A percentile compares a stretch with the other conserved stretches of the same genome.
Evolutionary conservation across 2,113 vertebrate genomes (phyloP).

Genomic region (Dipodomys ordii): DNA sequence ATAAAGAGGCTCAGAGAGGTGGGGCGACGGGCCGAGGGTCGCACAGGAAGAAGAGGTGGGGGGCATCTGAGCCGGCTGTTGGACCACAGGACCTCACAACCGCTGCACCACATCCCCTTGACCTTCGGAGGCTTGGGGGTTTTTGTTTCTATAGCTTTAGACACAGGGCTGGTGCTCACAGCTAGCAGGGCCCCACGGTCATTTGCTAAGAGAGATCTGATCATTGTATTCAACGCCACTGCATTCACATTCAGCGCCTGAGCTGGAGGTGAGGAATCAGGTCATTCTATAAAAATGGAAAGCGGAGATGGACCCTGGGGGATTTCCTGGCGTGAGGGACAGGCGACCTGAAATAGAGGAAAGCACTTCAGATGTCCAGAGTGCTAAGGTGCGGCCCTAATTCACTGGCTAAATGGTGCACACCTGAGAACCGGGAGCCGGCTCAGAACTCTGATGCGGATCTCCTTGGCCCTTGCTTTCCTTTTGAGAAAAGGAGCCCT

Average conservation of each 20-base stretch:
- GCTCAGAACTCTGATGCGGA: neutral
- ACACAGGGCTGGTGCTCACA: neutral
- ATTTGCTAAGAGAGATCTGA: neutral
- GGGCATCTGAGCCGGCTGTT: neutral
- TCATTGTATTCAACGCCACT: slow-evolving; percentile 50
- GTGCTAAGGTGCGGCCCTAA: neutral
- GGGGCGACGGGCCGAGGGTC: neutral
- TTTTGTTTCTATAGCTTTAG: neutral
- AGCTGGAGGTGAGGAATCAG: slow-evolving; percentile 27
- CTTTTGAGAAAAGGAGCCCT: neutral
- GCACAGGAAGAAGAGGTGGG: neutral
- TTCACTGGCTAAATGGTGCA: neutral
- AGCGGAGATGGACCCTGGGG: slow-evolving; percentile 50
- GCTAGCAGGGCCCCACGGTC: neutral
- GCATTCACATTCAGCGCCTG: neutral
- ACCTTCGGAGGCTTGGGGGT: neutral
- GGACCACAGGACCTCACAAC: neutral
- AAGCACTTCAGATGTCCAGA: neutral
- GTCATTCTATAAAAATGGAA: slow-evolving; percentile 75
- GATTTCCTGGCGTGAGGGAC: slow-evolving; percentile 28
- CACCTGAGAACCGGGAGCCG: neutral
- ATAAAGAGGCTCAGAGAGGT: neutral
- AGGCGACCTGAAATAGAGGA: neutral
- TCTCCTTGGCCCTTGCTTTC: neutral
- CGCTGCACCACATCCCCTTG: fast-evolving